These are phyloP conservation scores for Cardiocondyla obscurior DNA, from an alignment of 1,140 invertebrate genomes.

Conservation along the genomic window DNA sequence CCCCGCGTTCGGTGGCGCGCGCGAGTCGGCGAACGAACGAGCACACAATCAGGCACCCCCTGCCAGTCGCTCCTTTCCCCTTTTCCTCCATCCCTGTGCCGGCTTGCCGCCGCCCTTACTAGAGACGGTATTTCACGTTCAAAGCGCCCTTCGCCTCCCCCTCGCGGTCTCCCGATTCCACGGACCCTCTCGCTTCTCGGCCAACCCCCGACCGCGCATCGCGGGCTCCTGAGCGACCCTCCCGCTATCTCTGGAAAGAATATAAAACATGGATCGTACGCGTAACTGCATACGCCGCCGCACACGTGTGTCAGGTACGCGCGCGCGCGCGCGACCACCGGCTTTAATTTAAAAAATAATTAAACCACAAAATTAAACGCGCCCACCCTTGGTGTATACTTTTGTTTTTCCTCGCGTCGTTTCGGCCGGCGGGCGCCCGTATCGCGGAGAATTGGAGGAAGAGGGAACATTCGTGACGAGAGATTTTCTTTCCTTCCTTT, in stretches of 20 bases:
- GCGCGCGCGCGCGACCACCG: conserved; percentile 4
- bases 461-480: background rate
- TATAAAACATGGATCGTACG: conserved; percentile 69
- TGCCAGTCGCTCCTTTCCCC: conserved; percentile 7
- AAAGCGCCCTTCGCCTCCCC: conserved; percentile 58
- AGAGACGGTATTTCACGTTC: conserved; percentile 72
- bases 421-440: conserved; percentile 42
- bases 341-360: conserved; percentile 82
- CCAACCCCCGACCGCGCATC: conserved; percentile 48
- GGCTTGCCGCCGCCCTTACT: conserved; percentile 12
- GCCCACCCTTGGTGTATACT: conserved; percentile 32
- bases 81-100: conserved; percentile 14
- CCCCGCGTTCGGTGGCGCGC: conserved; percentile 19
- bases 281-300: background rate
- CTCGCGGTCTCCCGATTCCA: conserved; percentile 54
- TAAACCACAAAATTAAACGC: conserved; percentile 79
- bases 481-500: conserved; percentile 16
- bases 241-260: conserved; percentile 74
- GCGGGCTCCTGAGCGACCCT: conserved; percentile 49
- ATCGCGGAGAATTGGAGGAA: background rate
- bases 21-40: conserved; percentile 62
- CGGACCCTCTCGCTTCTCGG: conserved; percentile 1
- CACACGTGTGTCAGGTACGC: background rate
- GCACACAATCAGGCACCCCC: conserved; percentile 61
- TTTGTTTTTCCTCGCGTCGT: conserved; percentile 59